Percentiles rank a stretch among this genome's conserved stretches.
phyloP scores from a whole-genome alignment of 1,140 invertebrate species.

The Prorops nasuta region DNA sequence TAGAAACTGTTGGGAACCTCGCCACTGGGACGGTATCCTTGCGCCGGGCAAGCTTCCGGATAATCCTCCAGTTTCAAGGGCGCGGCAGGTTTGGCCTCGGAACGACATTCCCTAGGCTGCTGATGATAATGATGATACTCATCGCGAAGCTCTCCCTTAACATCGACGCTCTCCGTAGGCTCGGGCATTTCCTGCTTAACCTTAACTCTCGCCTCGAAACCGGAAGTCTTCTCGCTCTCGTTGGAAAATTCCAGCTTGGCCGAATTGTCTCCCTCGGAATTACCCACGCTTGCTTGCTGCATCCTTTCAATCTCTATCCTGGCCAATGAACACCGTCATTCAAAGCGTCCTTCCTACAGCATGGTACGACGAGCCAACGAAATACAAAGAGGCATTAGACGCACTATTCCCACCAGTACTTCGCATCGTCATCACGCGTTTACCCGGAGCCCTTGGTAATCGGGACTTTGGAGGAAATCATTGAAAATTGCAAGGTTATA shows the following conservation, averaged over 20 bases:
- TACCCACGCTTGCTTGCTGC: conserved; percentile 39
- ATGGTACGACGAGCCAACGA: too few species aligned
- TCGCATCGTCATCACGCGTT: too few species aligned
- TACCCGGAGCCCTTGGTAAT: too few species aligned
- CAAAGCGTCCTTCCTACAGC: conserved; percentile 5
- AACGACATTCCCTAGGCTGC: conserved; percentile 6
- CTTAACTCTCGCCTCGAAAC: conserved; percentile 12
- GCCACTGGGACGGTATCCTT: conserved; percentile 12
- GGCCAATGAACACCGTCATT: conserved; percentile 5
- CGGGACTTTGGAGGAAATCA: too few species aligned
- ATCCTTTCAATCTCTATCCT: conserved; percentile 23
- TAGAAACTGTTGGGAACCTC: conserved; percentile 12
- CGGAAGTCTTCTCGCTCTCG: conserved; percentile 7
- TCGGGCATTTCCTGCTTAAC: conserved; percentile 22
- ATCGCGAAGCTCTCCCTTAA: conserved; percentile 27
- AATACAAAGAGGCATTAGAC: too few species aligned
- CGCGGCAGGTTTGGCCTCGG: conserved; percentile 17
- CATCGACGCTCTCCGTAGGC: conserved; percentile 22
- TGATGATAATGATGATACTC: conserved; percentile 3
- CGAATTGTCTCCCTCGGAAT: conserved; percentile 18
- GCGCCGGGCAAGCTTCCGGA: conserved; percentile 7
- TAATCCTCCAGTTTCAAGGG: conserved; percentile 4
- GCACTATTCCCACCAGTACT: too few species aligned
- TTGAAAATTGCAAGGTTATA: too few species aligned
- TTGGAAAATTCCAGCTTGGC: conserved; percentile 4